Conservation (phyloP, 2,888 invertebrate genomes). For the Cheilosia scutellata region DNA sequence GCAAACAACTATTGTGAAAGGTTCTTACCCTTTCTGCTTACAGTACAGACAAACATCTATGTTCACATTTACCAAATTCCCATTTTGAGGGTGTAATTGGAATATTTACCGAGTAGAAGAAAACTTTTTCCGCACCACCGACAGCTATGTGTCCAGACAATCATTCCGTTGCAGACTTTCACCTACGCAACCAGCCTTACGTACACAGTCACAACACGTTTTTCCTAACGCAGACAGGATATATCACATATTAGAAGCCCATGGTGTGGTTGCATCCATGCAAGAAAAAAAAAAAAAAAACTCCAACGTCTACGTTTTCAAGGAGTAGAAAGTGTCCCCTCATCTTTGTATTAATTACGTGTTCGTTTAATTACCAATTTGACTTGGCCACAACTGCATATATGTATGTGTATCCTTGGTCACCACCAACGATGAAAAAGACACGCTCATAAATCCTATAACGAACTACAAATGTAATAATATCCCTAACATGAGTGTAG, state of each 20-base stretch:
- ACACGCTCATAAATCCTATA: conserved; percentile 54
- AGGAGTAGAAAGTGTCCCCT: conserved; percentile 55
- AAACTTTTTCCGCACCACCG: conserved; percentile 26
- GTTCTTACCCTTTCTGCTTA: not conserved
- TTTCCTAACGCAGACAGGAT: conserved; percentile 21
- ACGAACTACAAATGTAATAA: conserved; percentile 61
- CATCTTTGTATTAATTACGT: conserved; percentile 77
- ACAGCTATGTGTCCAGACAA: conserved; percentile 32
- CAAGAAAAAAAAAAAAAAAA: conserved; percentile 1
- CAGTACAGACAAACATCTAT: too few relatives aligned
- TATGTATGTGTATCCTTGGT: conserved; percentile 2
- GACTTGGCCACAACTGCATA: conserved; percentile 58
- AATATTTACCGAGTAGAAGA: conserved; percentile 16
- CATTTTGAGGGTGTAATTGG: conserved; percentile 21
- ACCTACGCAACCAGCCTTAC: not conserved
- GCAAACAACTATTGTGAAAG: not conserved
- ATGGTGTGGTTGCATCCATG: conserved; percentile 17
- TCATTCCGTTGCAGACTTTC: conserved; percentile 16
- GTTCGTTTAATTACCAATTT: conserved; percentile 77
- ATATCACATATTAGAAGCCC: not conserved
- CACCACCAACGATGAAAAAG: conserved; percentile 15
- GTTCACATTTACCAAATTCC: too few relatives aligned
- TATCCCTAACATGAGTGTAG: conserved; percentile 25
- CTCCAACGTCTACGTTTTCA: not conserved
- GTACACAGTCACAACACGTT: not conserved